Evolutionary conservation across 2,113 vertebrate species (phyloP).

Genomic region (Phalacrocorax brasilianus): DNA sequence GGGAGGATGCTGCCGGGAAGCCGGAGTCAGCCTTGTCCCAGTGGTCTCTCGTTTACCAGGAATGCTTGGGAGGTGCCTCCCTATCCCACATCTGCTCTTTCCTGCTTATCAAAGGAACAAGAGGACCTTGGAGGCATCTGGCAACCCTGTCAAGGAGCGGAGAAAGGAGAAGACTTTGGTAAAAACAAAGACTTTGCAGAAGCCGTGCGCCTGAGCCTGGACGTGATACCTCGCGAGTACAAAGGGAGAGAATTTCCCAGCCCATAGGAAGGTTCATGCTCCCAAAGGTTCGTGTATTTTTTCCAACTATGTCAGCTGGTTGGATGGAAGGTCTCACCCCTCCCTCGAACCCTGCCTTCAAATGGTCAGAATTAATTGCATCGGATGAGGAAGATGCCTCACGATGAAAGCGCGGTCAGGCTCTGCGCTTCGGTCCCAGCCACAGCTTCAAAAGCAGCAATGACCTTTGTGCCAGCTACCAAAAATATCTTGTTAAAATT

Average conservation of each 20-base stretch:
- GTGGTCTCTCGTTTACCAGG: neutral
- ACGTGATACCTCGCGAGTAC: accelerated
- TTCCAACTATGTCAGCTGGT: neutral
- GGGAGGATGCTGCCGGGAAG: neutral
- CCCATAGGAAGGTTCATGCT: neutral
- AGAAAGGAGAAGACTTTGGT: neutral
- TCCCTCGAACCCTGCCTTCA: neutral
- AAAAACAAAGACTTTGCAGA: neutral
- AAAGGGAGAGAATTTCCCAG: neutral
- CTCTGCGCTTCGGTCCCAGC: neutral
- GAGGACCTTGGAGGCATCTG: neutral
- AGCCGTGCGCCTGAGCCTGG: accelerated
- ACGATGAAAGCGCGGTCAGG: accelerated
- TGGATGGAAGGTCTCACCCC: neutral
- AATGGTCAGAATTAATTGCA: neutral
- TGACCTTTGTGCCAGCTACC: neutral
- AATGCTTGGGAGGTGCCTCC: neutral
- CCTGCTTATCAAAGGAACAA: neutral
- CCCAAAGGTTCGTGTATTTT: neutral
- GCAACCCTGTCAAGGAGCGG: neutral
- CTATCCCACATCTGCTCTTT: neutral
- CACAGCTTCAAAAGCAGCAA: neutral
- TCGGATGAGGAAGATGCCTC: neutral
- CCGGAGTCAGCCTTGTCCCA: neutral
- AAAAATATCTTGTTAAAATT: neutral